Conservation (phyloP, 2,888 invertebrate species). For the Drosophila diplacantha region DNA sequence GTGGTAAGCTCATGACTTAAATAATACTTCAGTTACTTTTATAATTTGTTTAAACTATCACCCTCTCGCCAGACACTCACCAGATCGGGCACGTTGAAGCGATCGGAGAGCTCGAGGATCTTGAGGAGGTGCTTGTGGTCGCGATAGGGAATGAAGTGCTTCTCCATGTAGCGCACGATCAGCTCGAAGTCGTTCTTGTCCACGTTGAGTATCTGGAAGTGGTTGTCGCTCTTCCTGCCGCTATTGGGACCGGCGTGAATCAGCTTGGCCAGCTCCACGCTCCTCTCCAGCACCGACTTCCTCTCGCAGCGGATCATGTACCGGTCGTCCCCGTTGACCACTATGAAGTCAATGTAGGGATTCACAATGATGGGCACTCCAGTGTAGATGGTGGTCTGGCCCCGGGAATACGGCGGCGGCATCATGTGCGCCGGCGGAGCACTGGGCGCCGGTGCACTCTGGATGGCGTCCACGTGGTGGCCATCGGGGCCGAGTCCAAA, state of each 20-base stretch:
- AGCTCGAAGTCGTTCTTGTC: constrained; percentile 77
- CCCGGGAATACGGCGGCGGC: constrained; percentile 53
- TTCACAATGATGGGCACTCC: constrained; percentile 74
- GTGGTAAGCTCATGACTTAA: neutral
- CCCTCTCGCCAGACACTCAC: constrained; percentile 54
- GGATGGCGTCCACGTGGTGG: constrained; percentile 69
- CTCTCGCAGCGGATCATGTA: constrained; percentile 77
- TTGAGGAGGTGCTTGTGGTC: constrained; percentile 77
- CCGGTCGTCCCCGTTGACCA: constrained; percentile 77
- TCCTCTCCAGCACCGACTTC: constrained; percentile 75
- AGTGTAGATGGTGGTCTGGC: constrained; percentile 70
- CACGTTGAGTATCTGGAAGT: constrained; percentile 77
- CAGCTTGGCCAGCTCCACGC: constrained; percentile 76
- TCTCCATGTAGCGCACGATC: constrained; percentile 77
- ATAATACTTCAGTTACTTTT: too few relatives aligned
- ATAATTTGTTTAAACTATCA: too few relatives aligned
- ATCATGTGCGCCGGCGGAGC: constrained; percentile 74
- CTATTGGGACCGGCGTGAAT: constrained; percentile 77
- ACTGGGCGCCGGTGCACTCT: constrained; percentile 69
- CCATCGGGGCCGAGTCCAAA: constrained; percentile 76
- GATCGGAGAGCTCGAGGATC: constrained; percentile 76
- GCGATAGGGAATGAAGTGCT: constrained; percentile 76
- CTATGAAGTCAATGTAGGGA: constrained; percentile 77
- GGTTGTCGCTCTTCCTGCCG: constrained; percentile 77
- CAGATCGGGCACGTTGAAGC: constrained; percentile 77